Percentiles rank a stretch among this genome's conserved stretches.
phyloP scores from a whole-genome alignment of 2,113 vertebrate genomes.

The Amblyornis subalaris region DNA sequence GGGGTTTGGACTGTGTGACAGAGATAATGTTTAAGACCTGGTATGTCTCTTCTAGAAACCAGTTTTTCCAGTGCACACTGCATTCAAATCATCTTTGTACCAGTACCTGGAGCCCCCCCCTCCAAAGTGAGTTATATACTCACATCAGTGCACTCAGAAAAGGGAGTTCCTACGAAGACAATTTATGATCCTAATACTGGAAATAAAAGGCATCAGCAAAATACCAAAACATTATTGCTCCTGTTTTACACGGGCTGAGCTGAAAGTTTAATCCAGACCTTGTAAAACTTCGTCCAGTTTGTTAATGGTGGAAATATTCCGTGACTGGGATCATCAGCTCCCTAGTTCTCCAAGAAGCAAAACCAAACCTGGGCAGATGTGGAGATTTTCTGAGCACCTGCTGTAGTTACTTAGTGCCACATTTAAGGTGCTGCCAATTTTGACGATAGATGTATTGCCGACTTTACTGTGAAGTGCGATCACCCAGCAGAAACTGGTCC shows the following conservation, averaged over 20 bases:
- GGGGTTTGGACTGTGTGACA: background rate
- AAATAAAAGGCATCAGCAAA: background rate
- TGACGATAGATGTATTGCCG: background rate
- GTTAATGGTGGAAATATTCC: background rate
- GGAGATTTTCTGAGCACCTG: background rate
- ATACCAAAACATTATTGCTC: background rate
- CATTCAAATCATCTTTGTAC: background rate
- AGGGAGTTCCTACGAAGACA: background rate
- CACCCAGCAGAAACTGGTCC: background rate
- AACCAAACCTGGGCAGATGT: background rate
- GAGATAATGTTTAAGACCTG: background rate
- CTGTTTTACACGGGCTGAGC: background rate
- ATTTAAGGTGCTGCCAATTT: background rate
- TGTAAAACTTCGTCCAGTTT: background rate
- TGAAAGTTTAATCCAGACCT: background rate
- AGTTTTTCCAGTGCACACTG: background rate
- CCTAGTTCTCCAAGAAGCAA: background rate
- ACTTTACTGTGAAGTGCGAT: background rate
- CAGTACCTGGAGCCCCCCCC: background rate
- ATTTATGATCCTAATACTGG: background rate
- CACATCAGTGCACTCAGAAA: background rate
- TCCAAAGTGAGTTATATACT: background rate
- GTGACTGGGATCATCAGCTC: background rate
- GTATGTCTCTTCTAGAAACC: background rate
- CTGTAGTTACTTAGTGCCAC: rapidly evolving